Percentiles rank a stretch among this genome's conserved stretches.
Conservation (phyloP, 2,888 invertebrate species). For the Agonopterix arenella region DNA sequence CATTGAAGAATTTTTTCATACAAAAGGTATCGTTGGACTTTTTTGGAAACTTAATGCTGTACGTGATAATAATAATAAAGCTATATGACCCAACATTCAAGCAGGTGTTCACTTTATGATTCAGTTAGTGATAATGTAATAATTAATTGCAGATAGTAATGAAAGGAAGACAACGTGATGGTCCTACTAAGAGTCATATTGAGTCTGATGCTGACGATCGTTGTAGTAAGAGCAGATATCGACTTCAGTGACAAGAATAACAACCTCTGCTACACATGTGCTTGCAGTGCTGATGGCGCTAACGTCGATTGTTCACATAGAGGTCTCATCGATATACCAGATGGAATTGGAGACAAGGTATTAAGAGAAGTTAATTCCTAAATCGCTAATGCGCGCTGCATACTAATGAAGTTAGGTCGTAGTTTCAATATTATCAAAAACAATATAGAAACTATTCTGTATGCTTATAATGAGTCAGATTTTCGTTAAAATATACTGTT, state of each 20-base stretch:
- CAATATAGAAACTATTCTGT: too few species aligned
- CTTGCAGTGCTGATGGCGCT: constrained; percentile 44
- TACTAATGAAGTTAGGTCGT: not conserved
- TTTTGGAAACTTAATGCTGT: constrained; percentile 14
- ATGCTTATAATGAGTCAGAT: too few species aligned
- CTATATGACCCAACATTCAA: constrained; percentile 12
- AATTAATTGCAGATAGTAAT: constrained; percentile 56
- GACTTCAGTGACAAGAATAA: constrained; percentile 42
- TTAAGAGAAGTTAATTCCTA: constrained; percentile 2
- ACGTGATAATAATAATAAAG: constrained; percentile 37
- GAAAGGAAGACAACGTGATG: constrained; percentile 51
- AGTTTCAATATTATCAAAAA: too few species aligned
- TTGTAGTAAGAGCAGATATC: constrained; percentile 29
- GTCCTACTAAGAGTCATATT: constrained; percentile 27
- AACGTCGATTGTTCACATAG: constrained; percentile 57
- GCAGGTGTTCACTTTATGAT: constrained; percentile 35
- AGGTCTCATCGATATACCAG: constrained; percentile 60
- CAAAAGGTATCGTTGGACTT: constrained; percentile 10
- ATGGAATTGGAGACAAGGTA: constrained; percentile 54
- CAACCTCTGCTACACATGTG: constrained; percentile 50
- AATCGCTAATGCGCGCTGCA: not conserved
- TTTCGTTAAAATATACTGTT: too few species aligned
- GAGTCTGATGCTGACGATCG: constrained; percentile 31
- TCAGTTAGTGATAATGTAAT: constrained; percentile 4
- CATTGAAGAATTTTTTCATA: constrained; percentile 10